Base-by-base conservation (phyloP, 2,797 vertebrate genomes). In the Poeciliopsis paucimaculata region DNA sequence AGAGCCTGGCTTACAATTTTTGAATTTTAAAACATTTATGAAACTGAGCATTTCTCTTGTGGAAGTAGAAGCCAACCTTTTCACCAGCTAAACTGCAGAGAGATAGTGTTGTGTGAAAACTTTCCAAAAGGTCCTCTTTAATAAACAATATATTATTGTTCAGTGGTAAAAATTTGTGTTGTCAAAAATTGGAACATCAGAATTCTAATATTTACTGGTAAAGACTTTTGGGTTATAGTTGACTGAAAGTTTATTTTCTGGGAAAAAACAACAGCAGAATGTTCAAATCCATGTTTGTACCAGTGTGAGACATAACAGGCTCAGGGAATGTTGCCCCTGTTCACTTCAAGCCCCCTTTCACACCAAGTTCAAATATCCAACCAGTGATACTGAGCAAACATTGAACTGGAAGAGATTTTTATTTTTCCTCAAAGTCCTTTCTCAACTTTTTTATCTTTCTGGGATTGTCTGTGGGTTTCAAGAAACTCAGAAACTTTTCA, bases 361-460 rank as follows among this genome's bases (percentile, higher is more conserved):
- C 39, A 47, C 28, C 16, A n/a, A 15, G 39, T 57, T 39, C 72
- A 74, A 79, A 74, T 28, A 64, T 51, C 49, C 36, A 41, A 57
- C 55, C 45, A 11, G 43, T 73, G 34, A 39, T 60, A 9, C 57
- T 64, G 43, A 16, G 12, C 28, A 64, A 62, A 75, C 13, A 18
- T 60, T 23, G 9, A 76, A 47, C 12, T 60, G 26, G 71, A 72
- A 28, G 23, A 15, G 4, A 49, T 51, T 23, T 13, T 41, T n/a
- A n/a, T 41, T 49, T 23, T 70, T 16, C 5, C 26, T 71, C 68
- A 13, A 71, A 71, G 11, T 71, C 68, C 68, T n/a, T 45, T 13
- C n/a, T 71, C 12, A 71, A n/a, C 47, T 51, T 2, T 3, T 73
- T 53, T 5, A 36, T 75, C 73, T 60, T 28, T 75, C 39, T 60